Base-by-base conservation (phyloP, 2,113 vertebrate genomes). In the Calypte anna region DNA sequence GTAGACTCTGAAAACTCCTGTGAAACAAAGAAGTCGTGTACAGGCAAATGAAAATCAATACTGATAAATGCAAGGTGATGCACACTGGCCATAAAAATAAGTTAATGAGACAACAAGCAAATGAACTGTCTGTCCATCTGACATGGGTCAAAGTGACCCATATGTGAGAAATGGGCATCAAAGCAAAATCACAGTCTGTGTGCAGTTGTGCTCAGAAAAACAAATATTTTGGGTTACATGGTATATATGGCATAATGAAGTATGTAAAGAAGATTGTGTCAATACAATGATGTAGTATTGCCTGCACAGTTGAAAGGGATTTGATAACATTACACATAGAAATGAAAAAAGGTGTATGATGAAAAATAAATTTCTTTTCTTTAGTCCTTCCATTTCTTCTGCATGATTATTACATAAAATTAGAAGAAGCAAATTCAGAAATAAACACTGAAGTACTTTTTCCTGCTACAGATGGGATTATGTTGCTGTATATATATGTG, bases 61-160 rank as follows among this genome's bases (percentile, higher is more conserved):
- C 28, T 77, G 75, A 90, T 80, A 88, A 88, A 94, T 70, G 40
- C 27, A 94, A 90, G 38, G 38, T 95, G 82, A 70, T 80, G 38
- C 23, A 90, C 22, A n/a, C 16, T 77, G 55, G 9, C 23, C 57
- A 64, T 84, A 88, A 92, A 90, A 93, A 59, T 55, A 92, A 94
- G 92, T 79, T 57, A 91, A 73, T 33, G 51, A 90, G 36, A 48
- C 43, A 90, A 94, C 20, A 91, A 73, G 67, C 15, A 80, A 80
- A 88, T 67, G 22, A 90, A 66, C 30, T 76, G 5, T 43, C 31
- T 53, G 10, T 67, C 36, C 50, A 30, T 53, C 53, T 92, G 91
- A 64, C 80, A 78, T 0, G 6, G 69, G 36, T 94, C 93, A 91
- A 82, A 87, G 15, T 55, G 38, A 95, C 10, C 22, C 63, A 33